Evolutionary conservation across 2,113 vertebrate species (phyloP).

Genomic region (Odobenus rosmarus): DNA sequence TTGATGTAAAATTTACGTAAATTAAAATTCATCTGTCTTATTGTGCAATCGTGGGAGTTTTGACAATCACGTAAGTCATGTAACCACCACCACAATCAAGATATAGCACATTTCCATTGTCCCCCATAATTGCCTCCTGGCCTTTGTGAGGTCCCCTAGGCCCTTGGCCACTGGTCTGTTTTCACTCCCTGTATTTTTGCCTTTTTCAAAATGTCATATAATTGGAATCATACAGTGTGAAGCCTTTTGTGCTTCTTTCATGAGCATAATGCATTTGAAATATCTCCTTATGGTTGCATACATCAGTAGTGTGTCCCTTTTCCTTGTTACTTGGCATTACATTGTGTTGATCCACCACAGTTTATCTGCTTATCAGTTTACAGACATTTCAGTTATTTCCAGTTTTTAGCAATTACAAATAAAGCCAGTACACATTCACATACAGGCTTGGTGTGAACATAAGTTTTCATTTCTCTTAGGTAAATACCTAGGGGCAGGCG

Average conservation of each 20-base stretch:
- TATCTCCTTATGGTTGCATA: fast-evolving
- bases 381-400: not conserved
- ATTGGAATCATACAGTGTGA: not conserved
- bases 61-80: not conserved
- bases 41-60: not conserved
- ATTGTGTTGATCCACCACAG: not conserved
- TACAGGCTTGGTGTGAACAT: not conserved
- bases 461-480: not conserved
- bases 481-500: not conserved
- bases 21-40: not conserved
- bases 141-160: no score
- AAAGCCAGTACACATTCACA: not conserved
- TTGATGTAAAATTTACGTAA: not conserved
- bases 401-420: not conserved
- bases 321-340: no score
- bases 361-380: not conserved
- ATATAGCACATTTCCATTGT: not conserved
- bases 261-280: not conserved
- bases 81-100: not conserved
- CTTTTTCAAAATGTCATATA: not conserved
- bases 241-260: not conserved
- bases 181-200: not conserved
- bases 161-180: not conserved
- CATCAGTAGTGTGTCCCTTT: not conserved
- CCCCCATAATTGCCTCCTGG: not conserved